Percentiles rank a stretch among this genome's conserved stretches.
Evolutionary conservation across 2,888 invertebrate species (phyloP).

Genomic region (Eupithecia tripunctaria): DNA sequence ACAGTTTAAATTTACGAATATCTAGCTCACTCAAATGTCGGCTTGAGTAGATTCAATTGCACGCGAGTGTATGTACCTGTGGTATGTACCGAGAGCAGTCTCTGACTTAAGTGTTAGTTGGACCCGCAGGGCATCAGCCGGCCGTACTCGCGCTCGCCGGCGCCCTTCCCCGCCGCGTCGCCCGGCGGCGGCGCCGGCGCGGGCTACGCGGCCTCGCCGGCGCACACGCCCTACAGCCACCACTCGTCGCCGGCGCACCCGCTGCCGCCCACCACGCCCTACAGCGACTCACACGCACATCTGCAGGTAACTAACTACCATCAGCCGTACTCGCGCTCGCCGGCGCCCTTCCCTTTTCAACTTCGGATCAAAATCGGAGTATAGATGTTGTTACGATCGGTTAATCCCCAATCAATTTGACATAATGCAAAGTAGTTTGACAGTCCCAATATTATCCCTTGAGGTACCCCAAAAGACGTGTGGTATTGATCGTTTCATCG

Average conservation of each 20-base stretch:
- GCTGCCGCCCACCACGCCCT: constrained; percentile 60
- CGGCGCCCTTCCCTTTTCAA: too few species aligned
- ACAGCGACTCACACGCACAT: constrained; percentile 52
- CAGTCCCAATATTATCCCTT: neutral
- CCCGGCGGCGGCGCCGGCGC: constrained; percentile 62
- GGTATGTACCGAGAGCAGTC: neutral
- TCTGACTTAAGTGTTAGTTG: constrained; percentile 7
- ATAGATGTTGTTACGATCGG: too few species aligned
- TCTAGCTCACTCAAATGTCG: too few species aligned
- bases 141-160: constrained; percentile 69
- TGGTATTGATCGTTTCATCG: neutral
- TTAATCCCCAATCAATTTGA: too few species aligned
- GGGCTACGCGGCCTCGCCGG: constrained; percentile 75
- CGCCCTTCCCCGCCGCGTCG: constrained; percentile 69
- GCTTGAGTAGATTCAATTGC: too few species aligned
- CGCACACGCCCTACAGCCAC: constrained; percentile 78
- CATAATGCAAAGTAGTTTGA: neutral
- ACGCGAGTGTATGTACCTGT: too few species aligned
- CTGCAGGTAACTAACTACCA: constrained; percentile 21
- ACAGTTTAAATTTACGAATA: too few species aligned
- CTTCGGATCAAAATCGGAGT: too few species aligned
- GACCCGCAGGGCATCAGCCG: constrained; percentile 42
- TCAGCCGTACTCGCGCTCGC: too few species aligned
- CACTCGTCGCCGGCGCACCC: constrained; percentile 73
- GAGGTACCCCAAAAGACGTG: neutral